Evolutionary conservation across 2,113 vertebrate species (phyloP), one percentile per base, ranked within the genome.

Genomic region (Oreochromis spilurus): DNA sequence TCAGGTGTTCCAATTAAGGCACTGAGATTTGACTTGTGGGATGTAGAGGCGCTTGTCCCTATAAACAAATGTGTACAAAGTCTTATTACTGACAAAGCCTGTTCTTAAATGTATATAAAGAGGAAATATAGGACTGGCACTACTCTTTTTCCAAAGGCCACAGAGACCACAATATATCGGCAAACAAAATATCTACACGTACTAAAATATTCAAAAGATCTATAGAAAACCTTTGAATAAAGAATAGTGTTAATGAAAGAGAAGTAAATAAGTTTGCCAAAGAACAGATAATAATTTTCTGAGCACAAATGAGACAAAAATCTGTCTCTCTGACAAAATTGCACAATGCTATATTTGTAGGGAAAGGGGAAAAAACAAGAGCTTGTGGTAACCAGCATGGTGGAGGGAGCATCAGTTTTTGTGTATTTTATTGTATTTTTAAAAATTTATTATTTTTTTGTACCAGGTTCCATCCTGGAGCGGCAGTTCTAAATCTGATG

Each of bases 391-490:
- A 43, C 5, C 19, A 52, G 48, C 17, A 52, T 19, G 17, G 48
- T 19, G 48, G 48, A 19, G 48, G 48, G 48, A 52, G 16, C 48
- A 7, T 52, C 48, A 48, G 14, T 14, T 48, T 48, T 16, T 48
- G 45, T 14, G 45, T 5, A 16, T 48, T 36, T 36, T 36, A 36
- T 36, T 36, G 8, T 9, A 36, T 36, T 36, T 36, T 36, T 36
- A 2, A 36, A 36, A 36, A 36, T 36, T 8, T 36, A 36, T 38
- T 43, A 5, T 5, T 24, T 29, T 29, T 57, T 29, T 36, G 2
- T 12, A 67, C 12, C 2, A 0, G 60, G 34, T 62, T 34, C 17
- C 0, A 1, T 36, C 11, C 19, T 13, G 19, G 8, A 34, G 65
- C 2, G 8, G 21, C 65, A 45, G 38, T n/a, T 45, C 31, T 45